Percentiles rank a stretch among this genome's conserved stretches.
Evolutionary conservation across 2,113 vertebrate species (phyloP).

Genomic region (Phylloscopus whistleri): DNA sequence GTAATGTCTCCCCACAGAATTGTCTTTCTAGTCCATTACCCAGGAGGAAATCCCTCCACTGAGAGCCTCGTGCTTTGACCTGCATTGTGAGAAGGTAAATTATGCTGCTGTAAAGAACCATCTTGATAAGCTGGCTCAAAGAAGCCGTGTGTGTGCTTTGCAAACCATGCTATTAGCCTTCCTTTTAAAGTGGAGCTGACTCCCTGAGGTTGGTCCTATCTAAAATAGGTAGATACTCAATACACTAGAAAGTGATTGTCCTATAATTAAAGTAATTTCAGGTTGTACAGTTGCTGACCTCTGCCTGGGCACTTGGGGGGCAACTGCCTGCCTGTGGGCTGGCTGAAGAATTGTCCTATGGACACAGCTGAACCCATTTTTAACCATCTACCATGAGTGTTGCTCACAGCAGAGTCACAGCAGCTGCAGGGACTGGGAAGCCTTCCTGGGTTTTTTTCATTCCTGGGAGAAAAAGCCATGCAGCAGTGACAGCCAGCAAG

Average conservation of each 20-base stretch:
- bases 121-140: conserved; percentile 11
- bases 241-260: neutral
- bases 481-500: neutral
- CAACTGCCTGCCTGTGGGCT: neutral
- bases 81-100: neutral
- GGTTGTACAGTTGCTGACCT: neutral
- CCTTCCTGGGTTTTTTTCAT: neutral
- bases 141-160: neutral
- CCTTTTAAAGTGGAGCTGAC: neutral
- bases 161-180: neutral
- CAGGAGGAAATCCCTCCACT: neutral
- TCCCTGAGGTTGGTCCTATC: neutral
- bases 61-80: neutral
- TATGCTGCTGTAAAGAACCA: neutral
- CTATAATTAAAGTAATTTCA: neutral
- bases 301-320: neutral
- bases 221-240: neutral
- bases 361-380: neutral
- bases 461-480: neutral
- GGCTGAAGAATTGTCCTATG: neutral
- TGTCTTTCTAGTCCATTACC: neutral
- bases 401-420: neutral
- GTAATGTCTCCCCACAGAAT: neutral
- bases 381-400: neutral
- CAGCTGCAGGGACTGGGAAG: neutral